A percentile compares a stretch with the other conserved stretches of the same genome.
phyloP scores from a whole-genome alignment of 2,797 vertebrate species.

The Tragopan temminckii region DNA sequence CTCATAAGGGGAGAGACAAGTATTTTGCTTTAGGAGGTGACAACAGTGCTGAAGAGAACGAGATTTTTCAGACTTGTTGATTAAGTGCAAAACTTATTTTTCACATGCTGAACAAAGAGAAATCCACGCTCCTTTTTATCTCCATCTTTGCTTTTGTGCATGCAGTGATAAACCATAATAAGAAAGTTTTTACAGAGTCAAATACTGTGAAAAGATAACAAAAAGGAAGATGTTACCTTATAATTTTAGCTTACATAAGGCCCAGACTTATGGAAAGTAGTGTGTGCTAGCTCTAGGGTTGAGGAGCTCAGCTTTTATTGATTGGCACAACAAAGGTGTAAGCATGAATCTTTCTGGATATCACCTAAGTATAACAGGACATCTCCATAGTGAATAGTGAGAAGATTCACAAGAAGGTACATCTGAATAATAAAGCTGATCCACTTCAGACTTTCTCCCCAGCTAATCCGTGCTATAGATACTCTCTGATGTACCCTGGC shows the following conservation, averaged over 20 bases:
- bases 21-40: background rate
- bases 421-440: background rate
- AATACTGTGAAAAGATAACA: background rate
- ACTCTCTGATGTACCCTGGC: background rate
- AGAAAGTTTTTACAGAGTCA: background rate
- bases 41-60: background rate
- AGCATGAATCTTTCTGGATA: background rate
- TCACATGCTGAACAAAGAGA: background rate
- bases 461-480: background rate
- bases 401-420: background rate
- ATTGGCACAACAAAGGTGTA: background rate
- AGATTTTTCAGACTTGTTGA: background rate
- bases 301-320: background rate
- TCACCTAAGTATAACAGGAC: background rate
- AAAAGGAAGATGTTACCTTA: background rate
- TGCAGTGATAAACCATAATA: background rate
- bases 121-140: background rate
- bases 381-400: background rate
- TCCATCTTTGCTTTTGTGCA: background rate
- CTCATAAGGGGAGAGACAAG: background rate
- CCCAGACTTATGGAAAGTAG: background rate
- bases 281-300: background rate
- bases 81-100: background rate
- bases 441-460: background rate
- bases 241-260: background rate